Conservation (phyloP, 2,113 vertebrate species). For the Athene cunicularia region DNA sequence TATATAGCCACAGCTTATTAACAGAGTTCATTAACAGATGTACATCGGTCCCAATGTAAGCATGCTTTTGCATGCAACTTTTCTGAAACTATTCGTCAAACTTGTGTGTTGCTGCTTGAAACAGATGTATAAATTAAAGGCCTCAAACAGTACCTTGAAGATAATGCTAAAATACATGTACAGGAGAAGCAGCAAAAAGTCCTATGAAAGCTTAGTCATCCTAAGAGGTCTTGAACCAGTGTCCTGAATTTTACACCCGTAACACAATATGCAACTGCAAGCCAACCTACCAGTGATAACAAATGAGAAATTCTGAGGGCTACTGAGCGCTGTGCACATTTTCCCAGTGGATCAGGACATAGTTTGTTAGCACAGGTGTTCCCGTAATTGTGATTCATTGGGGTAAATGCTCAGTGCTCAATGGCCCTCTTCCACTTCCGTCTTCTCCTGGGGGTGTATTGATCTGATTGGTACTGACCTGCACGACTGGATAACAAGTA, state of each 20-base stretch:
- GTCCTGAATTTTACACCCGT: slow-evolving; percentile 58
- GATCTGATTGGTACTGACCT: slow-evolving; percentile 53
- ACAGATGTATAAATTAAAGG: background rate
- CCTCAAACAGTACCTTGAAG: slow-evolving; percentile 36
- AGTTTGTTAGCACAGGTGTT: slow-evolving; percentile 78
- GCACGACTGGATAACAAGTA: slow-evolving; percentile 25
- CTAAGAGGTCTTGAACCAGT: slow-evolving; percentile 47
- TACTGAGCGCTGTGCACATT: slow-evolving; percentile 66
- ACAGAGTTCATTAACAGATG: background rate
- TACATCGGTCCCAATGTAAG: background rate
- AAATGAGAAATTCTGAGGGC: slow-evolving; percentile 71
- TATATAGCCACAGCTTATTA: background rate
- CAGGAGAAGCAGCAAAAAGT: background rate
- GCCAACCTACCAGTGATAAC: slow-evolving; percentile 59
- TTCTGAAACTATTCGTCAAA: background rate
- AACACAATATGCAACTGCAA: slow-evolving; percentile 46
- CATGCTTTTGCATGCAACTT: background rate
- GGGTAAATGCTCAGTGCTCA: slow-evolving; percentile 67
- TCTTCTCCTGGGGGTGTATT: slow-evolving; percentile 56
- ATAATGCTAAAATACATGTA: slow-evolving; percentile 17
- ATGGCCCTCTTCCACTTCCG: slow-evolving; percentile 47
- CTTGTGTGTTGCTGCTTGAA: background rate
- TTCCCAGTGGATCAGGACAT: slow-evolving; percentile 66
- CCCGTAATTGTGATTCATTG: slow-evolving; percentile 79
- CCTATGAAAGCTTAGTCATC: background rate